Evolutionary conservation across 2,888 invertebrate genomes (phyloP), one percentile per base, ranked within the genome.

Genomic region (Dicyrtoma fusca): DNA sequence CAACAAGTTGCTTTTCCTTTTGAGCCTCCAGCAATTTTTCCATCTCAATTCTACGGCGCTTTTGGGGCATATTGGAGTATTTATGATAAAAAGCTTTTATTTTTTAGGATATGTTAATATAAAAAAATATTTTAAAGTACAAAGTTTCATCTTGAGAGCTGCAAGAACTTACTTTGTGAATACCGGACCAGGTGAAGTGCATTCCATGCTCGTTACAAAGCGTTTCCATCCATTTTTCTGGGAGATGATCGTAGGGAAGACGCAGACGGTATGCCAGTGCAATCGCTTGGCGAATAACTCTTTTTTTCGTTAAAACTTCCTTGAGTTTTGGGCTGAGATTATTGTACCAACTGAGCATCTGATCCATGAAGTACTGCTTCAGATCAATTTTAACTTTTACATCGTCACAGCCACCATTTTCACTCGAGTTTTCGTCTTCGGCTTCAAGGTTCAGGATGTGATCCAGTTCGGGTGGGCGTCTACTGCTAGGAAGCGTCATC

Each of bases 381-480:
- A 11, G 2, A 44, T 62, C 21, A 17, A 62, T 3, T 42, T 19
- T 2, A 11, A 62, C 1, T 10, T 34, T 62, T 1, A 42, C 1
- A 21, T n/a, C 21, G 2, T 17, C 5, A 11, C 55, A 13, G 4
- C 10, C 10, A 8, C 25, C 25, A 13, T 25, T 25, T 23, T 57
- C 44, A 62, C 2, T 26, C 34, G 1, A 5, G 1, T 42, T 19
- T 25, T 4, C 17, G 1, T 8, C n/a, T 17, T 62, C 19, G 1
- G 1, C 3, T 19, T 26, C 25, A 5, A 62, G 23, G n/a, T n/a
- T 34, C 3, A 34, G 3, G 6, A 62, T 17, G 5, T 62, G 42
- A 5, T 62, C 62, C 62, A 62, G n/a, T 62, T 62, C 62, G n/a
- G 44, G 42, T n/a, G 62, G 62, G 13, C 62, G 34, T 19, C 17